Evolutionary conservation across 2,113 vertebrate species (phyloP).

Genomic region (Puma concolor): DNA sequence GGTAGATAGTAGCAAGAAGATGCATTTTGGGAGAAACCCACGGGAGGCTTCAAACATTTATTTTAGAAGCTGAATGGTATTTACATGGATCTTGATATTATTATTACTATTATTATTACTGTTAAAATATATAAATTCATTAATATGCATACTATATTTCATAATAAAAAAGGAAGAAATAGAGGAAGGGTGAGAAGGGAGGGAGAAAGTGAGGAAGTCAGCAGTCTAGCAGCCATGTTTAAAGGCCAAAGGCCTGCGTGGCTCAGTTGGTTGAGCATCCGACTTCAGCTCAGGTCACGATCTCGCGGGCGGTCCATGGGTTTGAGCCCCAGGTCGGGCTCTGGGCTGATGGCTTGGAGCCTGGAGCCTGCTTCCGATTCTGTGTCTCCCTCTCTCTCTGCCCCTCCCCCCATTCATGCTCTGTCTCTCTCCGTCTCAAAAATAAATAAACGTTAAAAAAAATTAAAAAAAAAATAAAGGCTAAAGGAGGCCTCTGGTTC

Average conservation of each 20-base stretch:
- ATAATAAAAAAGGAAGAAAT: neutral
- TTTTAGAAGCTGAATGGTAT: constrained; percentile 3
- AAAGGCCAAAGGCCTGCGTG: neutral
- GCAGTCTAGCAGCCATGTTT: neutral
- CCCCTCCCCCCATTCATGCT: no score
- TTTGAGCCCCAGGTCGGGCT: no score
- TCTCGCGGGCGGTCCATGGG: no score
- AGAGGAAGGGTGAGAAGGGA: neutral
- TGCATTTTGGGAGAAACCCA: neutral
- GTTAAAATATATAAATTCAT: neutral
- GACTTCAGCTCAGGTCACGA: no score
- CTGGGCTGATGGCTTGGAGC: no score
- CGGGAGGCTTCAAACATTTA: neutral
- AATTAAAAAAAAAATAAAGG: neutral
- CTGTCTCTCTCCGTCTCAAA: no score
- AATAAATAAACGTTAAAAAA: no score
- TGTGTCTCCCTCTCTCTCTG: no score
- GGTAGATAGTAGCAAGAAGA: neutral
- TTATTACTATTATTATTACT: neutral
- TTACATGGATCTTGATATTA: neutral
- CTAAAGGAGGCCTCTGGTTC: neutral
- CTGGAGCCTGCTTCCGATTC: no score
- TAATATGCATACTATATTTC: neutral
- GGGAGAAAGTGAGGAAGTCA: neutral
- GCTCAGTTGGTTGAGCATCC: no score